Conservation (phyloP, 2,113 vertebrate genomes). For the Dicaeum eximium region DNA sequence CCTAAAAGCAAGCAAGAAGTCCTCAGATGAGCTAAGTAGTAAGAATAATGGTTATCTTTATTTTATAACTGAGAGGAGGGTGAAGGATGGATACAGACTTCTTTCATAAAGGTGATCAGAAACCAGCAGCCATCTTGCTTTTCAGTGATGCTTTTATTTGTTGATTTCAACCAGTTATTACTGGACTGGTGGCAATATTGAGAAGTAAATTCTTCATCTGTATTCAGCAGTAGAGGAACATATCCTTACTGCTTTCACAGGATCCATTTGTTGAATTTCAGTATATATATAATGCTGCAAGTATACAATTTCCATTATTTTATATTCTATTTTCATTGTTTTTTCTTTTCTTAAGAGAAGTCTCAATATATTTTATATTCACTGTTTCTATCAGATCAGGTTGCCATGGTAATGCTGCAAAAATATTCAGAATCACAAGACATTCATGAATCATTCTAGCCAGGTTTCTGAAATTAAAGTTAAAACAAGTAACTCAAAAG, state of each 20-base stretch:
- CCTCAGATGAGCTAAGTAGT: neutral
- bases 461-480: constrained; percentile 27
- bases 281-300: neutral
- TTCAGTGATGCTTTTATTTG: neutral
- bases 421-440: constrained; percentile 49
- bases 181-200: neutral
- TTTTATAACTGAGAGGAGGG: neutral
- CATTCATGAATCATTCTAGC: constrained; percentile 6
- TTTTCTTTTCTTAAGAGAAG: neutral
- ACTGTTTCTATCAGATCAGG: constrained; percentile 18
- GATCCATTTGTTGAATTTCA: neutral
- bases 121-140: neutral
- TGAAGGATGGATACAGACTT: neutral
- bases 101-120: neutral
- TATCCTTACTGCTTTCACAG: neutral
- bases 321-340: neutral
- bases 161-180: neutral
- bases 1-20: neutral
- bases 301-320: neutral
- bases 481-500: neutral
- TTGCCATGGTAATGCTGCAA: constrained; percentile 30
- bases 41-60: neutral
- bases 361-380: neutral
- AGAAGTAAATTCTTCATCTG: neutral
- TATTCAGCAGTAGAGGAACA: neutral